Evolutionary conservation across 2,113 vertebrate genomes (phyloP).

Genomic region (Scolopax mira): DNA sequence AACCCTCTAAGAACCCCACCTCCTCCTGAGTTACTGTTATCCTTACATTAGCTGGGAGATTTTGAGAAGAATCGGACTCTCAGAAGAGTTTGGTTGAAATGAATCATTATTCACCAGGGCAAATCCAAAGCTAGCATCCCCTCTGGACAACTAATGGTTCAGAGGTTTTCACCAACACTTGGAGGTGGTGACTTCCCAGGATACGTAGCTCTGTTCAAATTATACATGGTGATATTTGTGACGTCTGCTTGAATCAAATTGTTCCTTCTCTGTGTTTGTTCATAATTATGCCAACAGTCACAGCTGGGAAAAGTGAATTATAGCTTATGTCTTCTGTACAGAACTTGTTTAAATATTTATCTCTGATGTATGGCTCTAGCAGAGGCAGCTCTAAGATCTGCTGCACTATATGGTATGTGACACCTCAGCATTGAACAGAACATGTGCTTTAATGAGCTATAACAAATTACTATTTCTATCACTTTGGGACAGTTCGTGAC

Average conservation of each 20-base stretch:
- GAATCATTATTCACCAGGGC: neutral
- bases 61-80: constrained; percentile 33
- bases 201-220: neutral
- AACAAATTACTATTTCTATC: neutral
- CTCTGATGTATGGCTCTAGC: neutral
- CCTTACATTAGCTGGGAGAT: constrained; percentile 9
- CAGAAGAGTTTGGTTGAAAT: constrained; percentile 23
- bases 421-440: neutral
- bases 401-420: neutral
- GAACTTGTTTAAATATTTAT: constrained; percentile 43
- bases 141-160: constrained; percentile 28
- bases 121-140: constrained; percentile 31
- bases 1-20: constrained; percentile 50
- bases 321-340: neutral
- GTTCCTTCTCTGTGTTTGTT: constrained; percentile 30
- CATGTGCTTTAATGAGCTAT: neutral
- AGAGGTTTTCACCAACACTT: constrained; percentile 50
- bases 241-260: constrained; percentile 37
- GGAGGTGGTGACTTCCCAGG: constrained; percentile 37
- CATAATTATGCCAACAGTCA: constrained; percentile 19
- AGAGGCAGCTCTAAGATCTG: neutral
- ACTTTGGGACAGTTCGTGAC: neutral
- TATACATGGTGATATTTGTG: neutral
- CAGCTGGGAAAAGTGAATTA: neutral
- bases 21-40: constrained; percentile 59